These are phyloP conservation scores for Todiramphus saurophagus DNA, from an alignment of 2,113 vertebrate genomes.

Conservation along the genomic window DNA sequence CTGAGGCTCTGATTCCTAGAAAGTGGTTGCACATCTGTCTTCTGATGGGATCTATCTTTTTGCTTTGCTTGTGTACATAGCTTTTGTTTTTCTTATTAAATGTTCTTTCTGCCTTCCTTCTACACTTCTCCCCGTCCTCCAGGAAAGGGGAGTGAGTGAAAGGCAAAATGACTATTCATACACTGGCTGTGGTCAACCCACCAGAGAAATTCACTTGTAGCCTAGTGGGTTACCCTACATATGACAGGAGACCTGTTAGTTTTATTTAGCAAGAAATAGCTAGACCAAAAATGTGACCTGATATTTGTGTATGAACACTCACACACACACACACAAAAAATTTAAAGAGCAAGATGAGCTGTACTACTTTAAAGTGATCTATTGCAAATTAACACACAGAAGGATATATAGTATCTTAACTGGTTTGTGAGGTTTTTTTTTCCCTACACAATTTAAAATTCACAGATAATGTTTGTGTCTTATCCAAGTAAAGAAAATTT, in stretches of 20 bases:
- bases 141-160: not conserved
- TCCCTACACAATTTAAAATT: not conserved
- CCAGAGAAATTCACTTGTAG: not conserved
- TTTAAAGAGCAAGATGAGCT: not conserved
- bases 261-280: not conserved
- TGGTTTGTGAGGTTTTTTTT: not conserved
- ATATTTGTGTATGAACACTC: not conserved
- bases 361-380: not conserved
- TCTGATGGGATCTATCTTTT: not conserved
- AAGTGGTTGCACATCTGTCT: not conserved
- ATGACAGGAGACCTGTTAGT: not conserved
- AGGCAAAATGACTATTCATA: not conserved
- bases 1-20: not conserved
- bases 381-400: not conserved
- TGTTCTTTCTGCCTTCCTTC: not conserved
- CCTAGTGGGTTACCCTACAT: not conserved
- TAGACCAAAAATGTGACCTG: not conserved
- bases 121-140: not conserved
- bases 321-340: not conserved
- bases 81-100: not conserved
- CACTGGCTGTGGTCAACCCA: not conserved
- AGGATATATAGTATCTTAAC: not conserved
- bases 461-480: not conserved
- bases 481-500: not conserved
- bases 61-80: not conserved